Evolutionary conservation across 2,888 invertebrate genomes (phyloP), one percentile per base, ranked within the genome.

Genomic region (Acanthococcus lagerstroemiae): DNA sequence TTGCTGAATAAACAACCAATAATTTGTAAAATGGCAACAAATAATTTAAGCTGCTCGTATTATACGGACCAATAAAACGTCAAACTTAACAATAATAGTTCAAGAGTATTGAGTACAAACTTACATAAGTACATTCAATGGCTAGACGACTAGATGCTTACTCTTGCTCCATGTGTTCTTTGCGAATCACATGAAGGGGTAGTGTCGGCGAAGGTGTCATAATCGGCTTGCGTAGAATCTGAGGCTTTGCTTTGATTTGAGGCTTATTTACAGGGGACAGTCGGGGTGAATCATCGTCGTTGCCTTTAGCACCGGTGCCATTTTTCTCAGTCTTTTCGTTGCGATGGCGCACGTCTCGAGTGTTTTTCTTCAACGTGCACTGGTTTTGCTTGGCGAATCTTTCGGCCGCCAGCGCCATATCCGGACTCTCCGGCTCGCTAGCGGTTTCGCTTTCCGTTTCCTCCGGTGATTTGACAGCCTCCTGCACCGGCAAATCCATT

Each of bases 361-460:
- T 81, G 73, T 83, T 83, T 73, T 88, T 88, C 73, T 87, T 88
- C 65, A 88, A 76, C 0, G 88, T 88, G 71, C 85, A 85, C 75
- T 87, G 87, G 73, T 87, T 87, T 71, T 86, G 86, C 72, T 86
- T 85, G 57, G 88, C 88, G 74, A 88, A 88, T 27, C 86, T 80
- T 73, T 88, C 88, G 0, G 87, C 88, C 0, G 85, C 84, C 12
- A 86, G 87, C 67, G 85, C 84, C 81, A 83, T 83, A 70, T 84
- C 84, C 0, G 83, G 82, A 66, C 82, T 82, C 68, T 81, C 82
- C 0, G 80, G 80, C 17, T 77, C 76, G 15, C 12, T 24, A 2
- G 24, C 3, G 12, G 54, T 2, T 21, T 56, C 56, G 15, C 7
- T n/a, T 4, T 50, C 61, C n/a, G 26, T 45, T 19, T 65, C 65